Conservation (phyloP, 2,888 invertebrate genomes). For the Serripes groenlandicus region DNA sequence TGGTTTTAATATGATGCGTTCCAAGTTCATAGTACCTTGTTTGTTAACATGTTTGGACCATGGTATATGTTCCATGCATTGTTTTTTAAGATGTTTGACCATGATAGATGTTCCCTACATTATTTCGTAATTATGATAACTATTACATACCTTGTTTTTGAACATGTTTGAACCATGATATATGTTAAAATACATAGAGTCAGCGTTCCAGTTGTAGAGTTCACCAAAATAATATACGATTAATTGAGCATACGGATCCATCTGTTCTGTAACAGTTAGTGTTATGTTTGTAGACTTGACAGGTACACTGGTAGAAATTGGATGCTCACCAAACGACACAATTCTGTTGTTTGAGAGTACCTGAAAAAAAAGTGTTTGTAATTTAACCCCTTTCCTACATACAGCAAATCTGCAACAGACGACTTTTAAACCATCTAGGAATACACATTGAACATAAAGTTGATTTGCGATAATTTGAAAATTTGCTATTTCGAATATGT, state of each 20-base stretch:
- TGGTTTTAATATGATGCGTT: too few species aligned
- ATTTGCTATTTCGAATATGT: too few species aligned
- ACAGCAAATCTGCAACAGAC: too few species aligned
- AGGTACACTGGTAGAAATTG: neutral
- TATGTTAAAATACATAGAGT: constrained; percentile 53
- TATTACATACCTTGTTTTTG: constrained; percentile 63
- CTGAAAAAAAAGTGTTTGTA: constrained; percentile 35
- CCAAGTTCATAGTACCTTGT: too few species aligned
- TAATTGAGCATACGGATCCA: constrained; percentile 59
- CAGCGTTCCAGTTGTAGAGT: constrained; percentile 53
- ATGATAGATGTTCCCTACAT: too few species aligned
- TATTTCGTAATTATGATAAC: too few species aligned
- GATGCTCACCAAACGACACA: constrained; percentile 34
- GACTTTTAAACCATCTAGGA: too few species aligned
- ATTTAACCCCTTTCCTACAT: too few species aligned
- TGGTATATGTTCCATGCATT: constrained; percentile 47
- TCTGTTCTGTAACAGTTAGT: constrained; percentile 43
- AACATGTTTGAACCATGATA: constrained; percentile 53
- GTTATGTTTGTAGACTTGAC: constrained; percentile 28
- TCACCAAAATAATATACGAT: constrained; percentile 57
- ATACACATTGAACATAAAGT: too few species aligned
- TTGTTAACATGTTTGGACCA: constrained; percentile 50
- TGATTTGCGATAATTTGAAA: too few species aligned
- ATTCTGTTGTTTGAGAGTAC: constrained; percentile 47
- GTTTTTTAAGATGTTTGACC: too few species aligned